A percentile compares a stretch with the other conserved stretches of the same genome.
Evolutionary conservation across 2,797 vertebrate species (phyloP).

Genomic region (Micromesistius poutassou): DNA sequence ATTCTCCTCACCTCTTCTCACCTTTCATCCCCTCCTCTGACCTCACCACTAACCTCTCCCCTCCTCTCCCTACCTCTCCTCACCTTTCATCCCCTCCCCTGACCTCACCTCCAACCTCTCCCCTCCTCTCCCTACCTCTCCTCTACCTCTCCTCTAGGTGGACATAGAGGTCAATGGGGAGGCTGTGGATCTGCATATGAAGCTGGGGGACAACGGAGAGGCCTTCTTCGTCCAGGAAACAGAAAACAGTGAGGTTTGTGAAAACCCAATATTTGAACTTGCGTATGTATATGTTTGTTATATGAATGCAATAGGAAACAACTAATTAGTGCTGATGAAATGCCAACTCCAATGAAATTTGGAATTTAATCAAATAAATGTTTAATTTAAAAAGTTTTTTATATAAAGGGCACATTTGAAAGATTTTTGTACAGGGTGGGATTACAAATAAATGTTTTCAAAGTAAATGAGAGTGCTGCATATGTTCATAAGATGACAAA

Average conservation of each 20-base stretch:
- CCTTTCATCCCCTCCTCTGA: no score
- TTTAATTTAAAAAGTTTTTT: no score
- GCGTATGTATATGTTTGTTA: background rate
- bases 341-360: background rate
- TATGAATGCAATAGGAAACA: background rate
- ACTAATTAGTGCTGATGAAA: background rate
- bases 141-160: slow-evolving; percentile 84
- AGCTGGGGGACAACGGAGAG: slow-evolving; percentile 93
- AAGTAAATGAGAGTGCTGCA: background rate
- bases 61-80: background rate
- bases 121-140: background rate
- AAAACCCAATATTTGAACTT: slow-evolving; percentile 42
- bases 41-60: background rate
- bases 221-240: slow-evolving; percentile 93
- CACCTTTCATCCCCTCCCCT: slow-evolving; percentile 71
- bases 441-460: background rate
- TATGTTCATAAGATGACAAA: background rate
- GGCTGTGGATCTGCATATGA: slow-evolving; percentile 92
- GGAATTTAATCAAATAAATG: background rate
- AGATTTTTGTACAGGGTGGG: no score
- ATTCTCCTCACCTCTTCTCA: background rate
- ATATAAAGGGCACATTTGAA: no score
- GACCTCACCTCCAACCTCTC: background rate
- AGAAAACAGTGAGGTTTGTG: slow-evolving; percentile 86
- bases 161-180: slow-evolving; percentile 97